These are phyloP conservation scores for Pseudomyrmex sp. DNA, from an alignment of 1,140 invertebrate genomes.

Conservation along the genomic window DNA sequence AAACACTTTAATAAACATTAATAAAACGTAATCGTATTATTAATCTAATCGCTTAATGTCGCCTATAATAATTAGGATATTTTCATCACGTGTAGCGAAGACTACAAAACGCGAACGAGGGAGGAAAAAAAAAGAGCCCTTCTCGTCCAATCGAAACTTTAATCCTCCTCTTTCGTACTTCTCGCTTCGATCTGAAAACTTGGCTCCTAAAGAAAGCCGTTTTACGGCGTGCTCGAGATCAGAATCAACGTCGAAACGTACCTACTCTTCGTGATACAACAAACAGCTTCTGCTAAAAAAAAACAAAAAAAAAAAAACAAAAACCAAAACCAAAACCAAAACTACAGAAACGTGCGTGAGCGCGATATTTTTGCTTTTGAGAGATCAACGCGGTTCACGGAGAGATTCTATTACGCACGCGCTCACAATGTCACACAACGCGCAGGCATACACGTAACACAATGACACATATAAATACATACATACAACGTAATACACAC, in stretches of 20 bases:
- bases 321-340: background rate
- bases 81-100: background rate
- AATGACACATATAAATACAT: background rate
- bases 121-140: background rate
- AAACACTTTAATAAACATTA: conserved; percentile 11
- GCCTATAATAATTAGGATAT: background rate
- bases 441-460: background rate
- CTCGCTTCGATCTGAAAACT: conserved; percentile 48
- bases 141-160: conserved; percentile 26
- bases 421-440: background rate
- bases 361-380: background rate
- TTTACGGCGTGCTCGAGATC: conserved; percentile 30
- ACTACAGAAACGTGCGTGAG: background rate
- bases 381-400: conserved; percentile 6
- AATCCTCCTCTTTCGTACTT: conserved; percentile 53
- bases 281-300: conserved; percentile 14
- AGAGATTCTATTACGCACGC: conserved; percentile 31
- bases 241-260: conserved; percentile 39
- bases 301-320: too few relatives aligned
- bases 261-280: conserved; percentile 27
- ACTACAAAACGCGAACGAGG: background rate
- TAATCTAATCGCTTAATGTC: conserved; percentile 21
- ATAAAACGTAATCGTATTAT: conserved; percentile 15
- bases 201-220: conserved; percentile 22
- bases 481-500: background rate